A percentile compares a stretch with the other conserved stretches of the same genome.
Evolutionary conservation across 1,140 invertebrate species (phyloP).

Genomic region (Neelides sp.): DNA sequence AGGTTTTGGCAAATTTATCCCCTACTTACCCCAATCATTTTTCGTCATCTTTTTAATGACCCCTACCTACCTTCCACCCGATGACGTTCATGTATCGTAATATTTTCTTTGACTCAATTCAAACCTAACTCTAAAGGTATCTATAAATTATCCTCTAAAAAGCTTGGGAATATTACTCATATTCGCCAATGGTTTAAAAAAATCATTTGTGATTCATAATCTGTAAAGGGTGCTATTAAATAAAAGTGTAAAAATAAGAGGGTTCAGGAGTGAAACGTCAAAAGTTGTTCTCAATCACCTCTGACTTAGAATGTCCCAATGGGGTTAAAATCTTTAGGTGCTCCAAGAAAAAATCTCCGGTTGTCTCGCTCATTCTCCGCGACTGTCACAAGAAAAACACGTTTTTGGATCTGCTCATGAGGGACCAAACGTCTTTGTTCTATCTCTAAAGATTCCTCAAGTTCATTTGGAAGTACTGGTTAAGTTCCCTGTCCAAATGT

Average conservation of each 20-base stretch:
- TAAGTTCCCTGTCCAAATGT: constrained; percentile 62
- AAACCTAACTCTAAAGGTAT: no score
- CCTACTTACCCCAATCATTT: no score
- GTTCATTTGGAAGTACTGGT: constrained; percentile 69
- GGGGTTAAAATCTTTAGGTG: constrained; percentile 18
- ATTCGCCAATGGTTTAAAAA: no score
- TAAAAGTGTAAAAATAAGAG: constrained; percentile 24
- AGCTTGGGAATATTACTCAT: no score
- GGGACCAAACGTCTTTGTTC: constrained; percentile 75
- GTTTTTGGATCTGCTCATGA: constrained; percentile 71
- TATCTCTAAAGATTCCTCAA: constrained; percentile 76
- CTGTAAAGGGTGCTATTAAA: constrained; percentile 9
- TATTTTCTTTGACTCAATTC: no score
- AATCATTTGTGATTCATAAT: no score
- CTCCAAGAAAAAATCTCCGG: constrained; percentile 24
- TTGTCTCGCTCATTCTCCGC: constrained; percentile 50
- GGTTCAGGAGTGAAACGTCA: constrained; percentile 27
- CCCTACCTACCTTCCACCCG: no score
- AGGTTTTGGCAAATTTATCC: no score
- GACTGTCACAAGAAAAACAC: constrained; percentile 66
- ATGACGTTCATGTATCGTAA: no score
- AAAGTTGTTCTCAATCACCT: constrained; percentile 14
- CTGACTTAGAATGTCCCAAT: constrained; percentile 11
- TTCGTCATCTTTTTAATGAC: no score
- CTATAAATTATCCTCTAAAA: no score